Evolutionary conservation across 2,797 vertebrate species (phyloP), one percentile per base, ranked within the genome.

Genomic region (Cossypha dichroa): DNA sequence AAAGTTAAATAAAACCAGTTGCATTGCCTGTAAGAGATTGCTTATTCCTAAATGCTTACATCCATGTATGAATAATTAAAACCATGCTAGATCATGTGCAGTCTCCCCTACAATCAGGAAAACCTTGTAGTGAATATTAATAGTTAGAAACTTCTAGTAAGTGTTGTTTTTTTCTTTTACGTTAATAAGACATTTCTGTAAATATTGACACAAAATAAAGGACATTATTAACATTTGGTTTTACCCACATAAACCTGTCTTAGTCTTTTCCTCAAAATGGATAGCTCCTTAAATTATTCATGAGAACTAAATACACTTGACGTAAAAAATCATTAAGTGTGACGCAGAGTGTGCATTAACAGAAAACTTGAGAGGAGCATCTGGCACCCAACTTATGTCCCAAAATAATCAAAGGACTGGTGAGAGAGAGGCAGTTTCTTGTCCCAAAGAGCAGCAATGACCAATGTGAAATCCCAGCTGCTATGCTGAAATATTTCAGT

Each of bases 1-100:
- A 83, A 91, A 89, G 46, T 83, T 94, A 94, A 94, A 79, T n/a
- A 81, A 89, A 92, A 80, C 23, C 6, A 41, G 46, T 49, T 79
- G 46, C 8, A 52, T 31, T 80, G 9, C 13, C 16, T 66, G 1
- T 15, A 26, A 49, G 26, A 88, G 43, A 80, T 17, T 1, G 3
- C 28, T 84, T 51, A 68, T 84, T 73, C 83, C 62, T 9, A 43
- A 41, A 77, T 52, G 48, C 9, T 78, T 86, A 36, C 1, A 5
- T 64, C 14, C 43, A 20, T 31, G 23, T 73, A 52, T 45, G 73
- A 90, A 88, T 62, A 76, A 69, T 29, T 6, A 46, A 84, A 77
- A 26, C 6, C 15, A 34, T 43, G 33, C 23, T 26, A 49, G 46
- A 41, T 73, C 4, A 2, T 58, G 64, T 79, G 15, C 69, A 90